Base-by-base conservation (phyloP, 1,140 invertebrate genomes). In the Drosophila pandora region DNA sequence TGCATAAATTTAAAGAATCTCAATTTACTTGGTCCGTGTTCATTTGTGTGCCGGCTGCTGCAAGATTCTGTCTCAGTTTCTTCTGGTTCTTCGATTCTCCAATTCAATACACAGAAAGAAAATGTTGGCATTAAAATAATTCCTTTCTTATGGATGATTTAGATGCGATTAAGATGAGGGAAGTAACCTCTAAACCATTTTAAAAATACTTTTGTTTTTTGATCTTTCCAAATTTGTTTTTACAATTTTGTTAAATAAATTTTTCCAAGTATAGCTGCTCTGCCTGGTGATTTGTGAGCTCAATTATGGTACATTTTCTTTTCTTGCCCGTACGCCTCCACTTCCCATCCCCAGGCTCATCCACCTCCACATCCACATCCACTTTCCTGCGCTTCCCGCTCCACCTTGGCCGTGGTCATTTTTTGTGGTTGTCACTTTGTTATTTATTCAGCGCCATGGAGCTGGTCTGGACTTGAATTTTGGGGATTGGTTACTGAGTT, bases 341-440 rank as follows among this genome's bases (percentile, higher is more conserved):
- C 68, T 37, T 43, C 68, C 7, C 43, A 47, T 21, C n/a, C 70
- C 23, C 62, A 49, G 28, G 8, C 3, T 28, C 25, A 7, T 28
- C 45, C 22, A 48, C 28, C 45, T 43, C 41, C 30, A 41, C 21
- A 3, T 39, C 57, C 61, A 39, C 37, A 37, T 30, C 28, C 54
- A 39, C 9, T 25, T 23, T 58, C 65, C 54, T 30, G 17, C 48
- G 43, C 21, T 22, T 34, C 53, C 41, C 61, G 47, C 49, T 41
- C 63, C 82, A 69, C 71, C 78, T 73, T 76, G 78, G 69, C 60
- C 70, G 75, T 72, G 83, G 83, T 88, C 84, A 75, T 83, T 88
- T 88, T 88, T 88, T 88, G 83, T 88, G 83, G 83, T 88, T 88
- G 83, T 88, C 83, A 88, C 76, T 88, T 88, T 88, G 79, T 88